Percentiles rank a stretch among this genome's conserved stretches.
These are phyloP conservation scores for Drosophila ambigua DNA, from an alignment of 1,140 invertebrate genomes.

Conservation along the genomic window DNA sequence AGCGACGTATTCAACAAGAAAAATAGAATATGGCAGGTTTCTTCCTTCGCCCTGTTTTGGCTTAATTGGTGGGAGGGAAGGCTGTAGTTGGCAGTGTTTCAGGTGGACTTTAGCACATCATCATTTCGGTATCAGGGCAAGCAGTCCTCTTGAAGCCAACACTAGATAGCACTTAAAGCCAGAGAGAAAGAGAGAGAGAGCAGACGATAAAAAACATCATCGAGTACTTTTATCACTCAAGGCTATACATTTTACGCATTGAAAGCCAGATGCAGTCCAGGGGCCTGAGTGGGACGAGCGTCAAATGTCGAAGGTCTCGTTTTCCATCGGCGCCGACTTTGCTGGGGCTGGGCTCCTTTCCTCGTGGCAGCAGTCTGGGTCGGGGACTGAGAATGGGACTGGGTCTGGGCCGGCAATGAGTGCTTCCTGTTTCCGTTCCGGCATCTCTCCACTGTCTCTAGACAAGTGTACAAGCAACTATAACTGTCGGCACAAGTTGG, in stretches of 20 bases:
- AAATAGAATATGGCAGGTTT: no score
- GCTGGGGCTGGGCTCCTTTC: not conserved
- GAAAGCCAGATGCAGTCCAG: not conserved
- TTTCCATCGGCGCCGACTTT: constrained; percentile 31
- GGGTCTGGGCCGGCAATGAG: constrained; percentile 58
- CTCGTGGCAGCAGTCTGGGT: not conserved
- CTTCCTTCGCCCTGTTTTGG: no score
- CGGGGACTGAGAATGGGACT: no score
- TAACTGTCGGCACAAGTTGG: constrained; percentile 75
- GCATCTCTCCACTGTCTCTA: constrained; percentile 58
- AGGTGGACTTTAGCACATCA: no score
- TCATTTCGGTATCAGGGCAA: not conserved
- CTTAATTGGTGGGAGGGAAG: no score
- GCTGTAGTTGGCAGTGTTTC: no score
- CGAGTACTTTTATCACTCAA: constrained; percentile 35
- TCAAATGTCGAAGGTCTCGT: constrained; percentile 47
- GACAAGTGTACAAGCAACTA: constrained; percentile 69
- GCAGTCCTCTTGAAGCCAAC: constrained; percentile 18
- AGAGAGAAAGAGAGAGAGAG: not conserved
- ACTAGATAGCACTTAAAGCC: constrained; percentile 36
- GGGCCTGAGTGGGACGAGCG: no score
- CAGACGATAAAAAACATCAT: constrained; percentile 10
- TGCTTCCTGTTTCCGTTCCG: constrained; percentile 60
- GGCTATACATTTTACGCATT: constrained; percentile 49
- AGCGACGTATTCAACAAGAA: not conserved